Base-by-base conservation (phyloP, 1,140 invertebrate species). In the Sycobia sp. region DNA sequence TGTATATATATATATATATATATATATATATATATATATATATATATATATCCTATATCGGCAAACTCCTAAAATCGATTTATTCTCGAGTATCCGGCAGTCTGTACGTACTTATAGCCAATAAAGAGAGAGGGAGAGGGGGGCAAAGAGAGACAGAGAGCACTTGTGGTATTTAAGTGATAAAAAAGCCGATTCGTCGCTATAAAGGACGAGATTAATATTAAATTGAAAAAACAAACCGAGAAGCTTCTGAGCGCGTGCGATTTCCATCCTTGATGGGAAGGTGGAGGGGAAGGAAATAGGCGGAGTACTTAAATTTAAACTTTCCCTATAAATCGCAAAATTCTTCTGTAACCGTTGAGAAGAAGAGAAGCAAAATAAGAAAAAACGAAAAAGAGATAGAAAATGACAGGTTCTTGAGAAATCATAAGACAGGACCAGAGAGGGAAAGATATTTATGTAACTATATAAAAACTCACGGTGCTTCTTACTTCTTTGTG, bases 161-260 rank as follows among this genome's bases (percentile, higher is more conserved):
- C 14, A 20, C 14, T 23, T 9, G 29, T 5, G 11, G 4, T 57
- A 39, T n/a, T 46, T 57, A 43, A 41, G 29, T 55, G 39, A 55
- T 55, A 47, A 46, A 57, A 57, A 46, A n/a, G n/a, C 36, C 41
- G 18, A 57, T 27, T n/a, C 11, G 22, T 46, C 20, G 29, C 43
- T 34, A 25, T 39, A 34, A 50, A 16, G 47, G 27, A 41, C 29
- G 32, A 59, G 25, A 59, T 59, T 50, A 59, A 59, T 59, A 50
- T 59, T 59, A 39, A 41, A 59, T 59, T 59, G 22, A 39, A 59
- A 59, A 50, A 47, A 32, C 36, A 57, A 2, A n/a, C n/a, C 22
- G 43, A 16, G n/a, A 13, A 47, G 13, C 13, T 53, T 53, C 34
- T 53, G 5, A 25, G n/a, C n/a, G n/a, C n/a, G n/a, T n/a, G n/a